Evolutionary conservation across 2,113 vertebrate species (phyloP), one percentile per base, ranked within the genome.

Genomic region (Erythrolamprus reginae): DNA sequence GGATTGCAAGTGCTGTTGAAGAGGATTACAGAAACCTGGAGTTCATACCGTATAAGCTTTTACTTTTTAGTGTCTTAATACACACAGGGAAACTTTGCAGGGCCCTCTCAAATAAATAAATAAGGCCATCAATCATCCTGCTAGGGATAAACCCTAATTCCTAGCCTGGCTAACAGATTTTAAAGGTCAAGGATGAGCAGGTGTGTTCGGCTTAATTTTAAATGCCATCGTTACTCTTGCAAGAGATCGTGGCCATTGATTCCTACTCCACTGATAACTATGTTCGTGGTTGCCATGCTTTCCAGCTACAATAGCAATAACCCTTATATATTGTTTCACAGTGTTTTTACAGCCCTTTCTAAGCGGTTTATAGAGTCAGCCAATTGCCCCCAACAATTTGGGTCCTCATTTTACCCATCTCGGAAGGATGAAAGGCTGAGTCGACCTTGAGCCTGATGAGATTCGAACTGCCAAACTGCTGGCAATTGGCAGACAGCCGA

Each of bases 141-240:
- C 91, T 93, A 93, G 94, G 92, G 93, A 93, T 94, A 94, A 97
- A 96, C 95, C 94, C 87, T 94, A 93, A 93, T 95, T 93, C 94
- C 95, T 95, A 90, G 89, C 90, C 93, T 96, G 95, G 93, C 94
- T 94, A 93, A 93, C 94, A 94, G 95, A 92, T 95, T 95, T 95
- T 94, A 95, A 96, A 97, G 92, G 93, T 96, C 95, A 96, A 28
- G 56, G 86, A 92, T 92, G 93, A 94, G 93, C 88, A 96, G 95
- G 96, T 96, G 93, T 88, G 90, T 93, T 95, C 94, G 53, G 91
- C 90, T 96, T 93, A 92, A 95, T 95, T 95, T 96, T 95, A 94
- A 95, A 90, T 93, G 92, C 92, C 95, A 94, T 92, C 89, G 94
- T 93, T 95, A 92, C 93, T 90, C 88, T 92, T 92, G 87, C 88